Evolutionary conservation across 2,888 invertebrate species (phyloP), one percentile per base, ranked within the genome.

Genomic region (Erynnis tages): DNA sequence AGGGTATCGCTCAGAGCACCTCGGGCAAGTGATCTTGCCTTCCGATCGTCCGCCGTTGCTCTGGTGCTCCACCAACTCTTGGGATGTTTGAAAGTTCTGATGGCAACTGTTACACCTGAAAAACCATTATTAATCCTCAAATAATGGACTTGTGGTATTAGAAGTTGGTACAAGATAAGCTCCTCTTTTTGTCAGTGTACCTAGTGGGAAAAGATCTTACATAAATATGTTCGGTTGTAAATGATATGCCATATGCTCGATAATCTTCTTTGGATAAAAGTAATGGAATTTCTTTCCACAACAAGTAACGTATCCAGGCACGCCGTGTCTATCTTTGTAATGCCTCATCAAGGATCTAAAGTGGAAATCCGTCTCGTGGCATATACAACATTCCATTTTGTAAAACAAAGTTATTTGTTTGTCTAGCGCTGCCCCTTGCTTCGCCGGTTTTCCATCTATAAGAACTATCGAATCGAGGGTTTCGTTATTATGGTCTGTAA

Each of bases 331-430:
- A 1, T 89, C 88, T 62, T 86, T 89, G 63, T 89, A 89, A 63
- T 89, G 89, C 61, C 77, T 81, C 87, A 89, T 87, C 11, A 89
- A 69, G 3, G 87, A 82, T 53, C 83, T 79, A 57, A 84, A 89
- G 62, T 88, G 72, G 58, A 89, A 88, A 10, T 80, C 85, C 37
- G 69, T 73, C 54, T 82, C 81, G 64, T 87, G 88, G 57, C 89
- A 89, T 59, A 89, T 88, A 54, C 83, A 82, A 58, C 89, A 89
- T 68, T 89, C 88, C 89, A 89, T 89, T 67, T 85, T 84, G 61
- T 89, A 89, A 60, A 89, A 89, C 2, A 88, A 62, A 1, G 84
- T 83, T 61, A 89, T 87, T 61, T 89, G 89, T 62, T 72, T 80
- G 57, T 89, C 89, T 40, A 89, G 62, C 5, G 79, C 87, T 0